Evolutionary conservation across 2,888 invertebrate species (phyloP).

Genomic region (Euplexia lucipara): DNA sequence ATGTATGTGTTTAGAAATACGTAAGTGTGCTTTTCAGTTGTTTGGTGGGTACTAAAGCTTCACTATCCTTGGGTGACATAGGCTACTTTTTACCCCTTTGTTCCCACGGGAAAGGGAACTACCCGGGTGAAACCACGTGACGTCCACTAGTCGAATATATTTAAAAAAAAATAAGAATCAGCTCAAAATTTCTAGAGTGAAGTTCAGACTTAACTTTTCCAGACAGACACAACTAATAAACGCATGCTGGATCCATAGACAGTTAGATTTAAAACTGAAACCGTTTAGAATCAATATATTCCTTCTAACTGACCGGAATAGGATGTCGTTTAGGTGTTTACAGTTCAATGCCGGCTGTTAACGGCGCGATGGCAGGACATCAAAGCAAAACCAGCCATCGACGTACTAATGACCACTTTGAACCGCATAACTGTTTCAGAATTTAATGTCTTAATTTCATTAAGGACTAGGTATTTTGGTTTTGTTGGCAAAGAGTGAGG

Average conservation of each 20-base stretch:
- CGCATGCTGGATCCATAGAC: constrained; percentile 43
- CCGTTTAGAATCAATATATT: constrained; percentile 60
- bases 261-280: constrained; percentile 40
- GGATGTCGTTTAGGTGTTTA: constrained; percentile 74
- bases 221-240: constrained; percentile 28
- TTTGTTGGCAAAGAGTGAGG: constrained; percentile 4
- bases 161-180: too few relatives aligned
- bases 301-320: constrained; percentile 63
- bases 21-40: too few relatives aligned
- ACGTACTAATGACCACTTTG: constrained; percentile 73
- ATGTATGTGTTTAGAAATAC: too few relatives aligned
- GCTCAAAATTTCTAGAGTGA: background rate
- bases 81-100: too few relatives aligned
- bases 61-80: too few relatives aligned
- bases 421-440: constrained; percentile 70
- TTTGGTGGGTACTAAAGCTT: too few relatives aligned
- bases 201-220: constrained; percentile 1
- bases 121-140: too few relatives aligned
- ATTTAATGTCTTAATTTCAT: constrained; percentile 83
- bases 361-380: constrained; percentile 68
- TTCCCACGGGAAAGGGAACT: too few relatives aligned
- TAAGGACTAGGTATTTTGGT: constrained; percentile 19
- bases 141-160: too few relatives aligned
- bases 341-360: constrained; percentile 66
- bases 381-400: constrained; percentile 68